phyloP scores from a whole-genome alignment of 1,140 invertebrate species.

The Aphelenchoides avenae region DNA sequence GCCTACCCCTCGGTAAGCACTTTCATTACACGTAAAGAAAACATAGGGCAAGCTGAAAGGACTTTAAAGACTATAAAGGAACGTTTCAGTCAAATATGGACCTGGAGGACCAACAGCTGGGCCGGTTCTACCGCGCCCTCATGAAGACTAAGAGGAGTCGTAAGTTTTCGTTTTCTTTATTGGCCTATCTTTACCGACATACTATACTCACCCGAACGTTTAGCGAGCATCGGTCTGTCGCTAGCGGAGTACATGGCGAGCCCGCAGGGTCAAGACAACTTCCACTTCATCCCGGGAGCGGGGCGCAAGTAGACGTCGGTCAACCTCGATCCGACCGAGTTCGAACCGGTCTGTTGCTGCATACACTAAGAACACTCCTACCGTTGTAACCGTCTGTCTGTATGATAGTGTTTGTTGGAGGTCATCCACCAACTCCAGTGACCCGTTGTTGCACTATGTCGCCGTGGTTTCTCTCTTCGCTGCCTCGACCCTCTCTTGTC shows the following conservation, averaged over 20 bases:
- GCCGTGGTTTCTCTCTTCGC: too few species aligned
- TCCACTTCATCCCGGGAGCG: constrained; percentile 41
- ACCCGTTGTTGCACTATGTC: too few species aligned
- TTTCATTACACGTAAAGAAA: too few species aligned
- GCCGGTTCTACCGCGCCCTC: constrained; percentile 30
- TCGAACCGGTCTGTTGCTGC: too few species aligned
- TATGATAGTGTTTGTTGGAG: too few species aligned
- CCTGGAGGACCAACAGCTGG: constrained; percentile 17
- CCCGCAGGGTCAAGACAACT: constrained; percentile 45
- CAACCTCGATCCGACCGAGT: not conserved
- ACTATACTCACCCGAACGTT: constrained; percentile 4
- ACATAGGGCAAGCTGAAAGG: too few species aligned
- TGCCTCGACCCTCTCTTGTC: too few species aligned
- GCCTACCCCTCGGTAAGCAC: constrained; percentile 15
- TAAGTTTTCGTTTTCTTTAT: constrained; percentile 25
- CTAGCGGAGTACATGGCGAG: constrained; percentile 45
- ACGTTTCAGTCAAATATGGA: too few species aligned
- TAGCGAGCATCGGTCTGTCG: constrained; percentile 44
- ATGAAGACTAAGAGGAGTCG: constrained; percentile 39
- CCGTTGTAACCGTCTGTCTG: too few species aligned
- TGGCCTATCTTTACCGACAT: constrained; percentile 14
- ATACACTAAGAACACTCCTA: too few species aligned
- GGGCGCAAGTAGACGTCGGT: constrained; percentile 21
- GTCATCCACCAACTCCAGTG: too few species aligned
- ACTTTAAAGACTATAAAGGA: too few species aligned